Base-by-base conservation (phyloP, 2,888 invertebrate species). In the Cephus pulcher region DNA sequence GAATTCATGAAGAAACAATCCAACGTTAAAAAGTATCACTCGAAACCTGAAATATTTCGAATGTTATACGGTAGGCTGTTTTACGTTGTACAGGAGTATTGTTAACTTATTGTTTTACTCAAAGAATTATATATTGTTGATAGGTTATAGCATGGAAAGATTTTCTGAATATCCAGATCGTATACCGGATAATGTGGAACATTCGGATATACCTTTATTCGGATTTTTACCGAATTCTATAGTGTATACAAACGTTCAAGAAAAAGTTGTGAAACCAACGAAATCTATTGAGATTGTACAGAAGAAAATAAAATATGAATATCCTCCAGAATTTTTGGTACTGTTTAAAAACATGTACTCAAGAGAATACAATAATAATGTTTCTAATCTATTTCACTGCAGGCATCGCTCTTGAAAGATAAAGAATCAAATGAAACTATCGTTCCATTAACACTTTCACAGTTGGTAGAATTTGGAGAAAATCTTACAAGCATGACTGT, bases 161-260 rank as follows among this genome's bases (percentile, higher is more conserved):
- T 56, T 84, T 69, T 78, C 79, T 1, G 77, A 82, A 11, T 68
- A 68, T 71, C 76, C 80, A 30, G 75, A 78, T 69, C 34, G 56
- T 69, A 11, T 82, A 33, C 71, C 40, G 56, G 80, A 82, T 23
- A 69, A 77, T 2, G 76, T 85, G 3, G 75, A 78, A 70, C 33
- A 73, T 30, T 68, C 76, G 12, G 81, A 73, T 73, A 78, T 84
- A 70, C 83, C 83, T 4, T 56, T 84, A 23, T 69, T 78, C 12
- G 84, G 83, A 3, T 86, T 85, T 75, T 78, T 86, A 34, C 85
- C 88, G 0, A 88, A 87, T 83, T 87, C 88, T 3, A 12, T 84
- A 34, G 69, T 86, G n/a, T 83, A 82, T 12, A 82, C 81, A 56
- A 34, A 34, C 12, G 77, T 79, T 12, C 68, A 76, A 34, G 35